phyloP scores from a whole-genome alignment of 2,797 vertebrate genomes.

The Bradypus variegatus region DNA sequence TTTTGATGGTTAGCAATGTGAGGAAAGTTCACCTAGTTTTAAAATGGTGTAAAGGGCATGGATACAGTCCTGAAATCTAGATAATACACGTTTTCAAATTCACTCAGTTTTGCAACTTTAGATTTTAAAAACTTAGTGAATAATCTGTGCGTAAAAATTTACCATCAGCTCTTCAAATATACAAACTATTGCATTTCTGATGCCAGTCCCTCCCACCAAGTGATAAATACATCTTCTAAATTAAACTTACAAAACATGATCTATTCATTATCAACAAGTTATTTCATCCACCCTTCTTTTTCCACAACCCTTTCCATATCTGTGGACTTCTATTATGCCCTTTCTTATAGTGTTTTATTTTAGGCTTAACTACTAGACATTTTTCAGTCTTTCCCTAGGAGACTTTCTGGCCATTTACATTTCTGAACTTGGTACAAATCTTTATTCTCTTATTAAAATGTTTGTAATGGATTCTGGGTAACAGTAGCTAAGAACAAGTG shows the following conservation, averaged over 20 bases:
- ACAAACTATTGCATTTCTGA: neutral
- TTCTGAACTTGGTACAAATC: neutral
- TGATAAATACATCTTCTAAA: neutral
- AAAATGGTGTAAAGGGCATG: neutral
- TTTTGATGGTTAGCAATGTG: slow-evolving; percentile 12
- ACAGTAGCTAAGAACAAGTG: neutral
- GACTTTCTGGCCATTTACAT: neutral
- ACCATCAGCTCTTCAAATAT: neutral
- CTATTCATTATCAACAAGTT: neutral
- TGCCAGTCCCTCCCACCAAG: neutral
- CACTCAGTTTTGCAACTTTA: neutral
- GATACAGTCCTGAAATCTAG: neutral
- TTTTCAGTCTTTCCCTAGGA: neutral
- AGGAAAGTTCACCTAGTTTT: neutral
- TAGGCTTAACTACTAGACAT: neutral
- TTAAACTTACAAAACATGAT: neutral
- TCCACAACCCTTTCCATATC: neutral
- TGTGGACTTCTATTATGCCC: neutral
- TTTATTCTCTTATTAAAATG: neutral
- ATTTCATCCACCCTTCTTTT: neutral
- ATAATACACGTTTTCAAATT: neutral
- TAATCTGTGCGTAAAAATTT: neutral
- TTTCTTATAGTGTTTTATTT: neutral
- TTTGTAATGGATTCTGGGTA: neutral
- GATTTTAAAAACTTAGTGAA: slow-evolving; percentile 4